Percentiles rank a stretch among this genome's conserved stretches.
Conservation (phyloP, 2,797 vertebrate genomes). For the Eremophila alpestris region DNA sequence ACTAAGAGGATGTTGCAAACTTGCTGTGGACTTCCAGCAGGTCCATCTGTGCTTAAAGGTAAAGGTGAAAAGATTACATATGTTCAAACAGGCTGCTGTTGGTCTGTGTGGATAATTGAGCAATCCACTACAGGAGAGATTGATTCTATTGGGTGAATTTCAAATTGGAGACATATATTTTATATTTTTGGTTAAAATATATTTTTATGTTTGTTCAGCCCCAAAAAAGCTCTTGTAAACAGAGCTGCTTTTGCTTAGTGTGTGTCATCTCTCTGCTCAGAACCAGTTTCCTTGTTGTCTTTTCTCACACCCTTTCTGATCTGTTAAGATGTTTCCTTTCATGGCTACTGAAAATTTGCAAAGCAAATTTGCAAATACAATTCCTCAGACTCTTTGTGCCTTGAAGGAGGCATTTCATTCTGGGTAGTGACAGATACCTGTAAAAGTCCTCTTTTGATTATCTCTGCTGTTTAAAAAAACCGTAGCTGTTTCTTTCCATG, state of each 20-base stretch:
- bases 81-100: slow-evolving; percentile 15
- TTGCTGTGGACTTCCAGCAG: not conserved
- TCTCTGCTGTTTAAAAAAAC: not conserved
- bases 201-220: not conserved
- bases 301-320: not conserved
- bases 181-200: not conserved
- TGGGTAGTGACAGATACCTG: not conserved
- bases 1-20: not conserved
- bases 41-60: not conserved
- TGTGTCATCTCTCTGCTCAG: not conserved
- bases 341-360: not conserved
- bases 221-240: not conserved
- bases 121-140: not conserved
- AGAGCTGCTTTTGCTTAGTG: not conserved
- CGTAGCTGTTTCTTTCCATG: fast-evolving
- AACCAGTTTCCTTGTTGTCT: not conserved
- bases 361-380: not conserved
- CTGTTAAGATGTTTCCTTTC: not conserved
- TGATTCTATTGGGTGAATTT: slow-evolving; percentile 2
- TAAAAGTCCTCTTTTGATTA: not conserved
- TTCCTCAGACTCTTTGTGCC: not conserved
- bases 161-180: not conserved
- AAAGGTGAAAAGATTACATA: not conserved
- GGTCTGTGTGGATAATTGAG: slow-evolving; percentile 23
- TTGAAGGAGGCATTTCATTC: not conserved